A percentile compares a stretch with the other conserved stretches of the same genome.
phyloP scores from a whole-genome alignment of 2,113 vertebrate genomes.

The Piprites chloris region DNA sequence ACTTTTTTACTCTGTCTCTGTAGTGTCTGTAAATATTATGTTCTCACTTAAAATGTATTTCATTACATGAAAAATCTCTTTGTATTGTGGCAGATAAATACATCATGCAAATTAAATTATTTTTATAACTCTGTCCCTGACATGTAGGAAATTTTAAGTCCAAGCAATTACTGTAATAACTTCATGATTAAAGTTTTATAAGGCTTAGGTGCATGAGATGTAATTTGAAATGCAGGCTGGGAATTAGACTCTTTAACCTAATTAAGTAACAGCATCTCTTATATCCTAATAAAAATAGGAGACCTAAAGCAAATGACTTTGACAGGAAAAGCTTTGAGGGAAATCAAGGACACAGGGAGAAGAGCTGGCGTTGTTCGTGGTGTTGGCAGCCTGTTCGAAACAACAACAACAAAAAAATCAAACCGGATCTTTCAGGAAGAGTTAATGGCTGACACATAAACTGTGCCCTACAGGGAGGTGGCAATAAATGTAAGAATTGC shows the following conservation, averaged over 20 bases:
- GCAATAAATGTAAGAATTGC: background rate
- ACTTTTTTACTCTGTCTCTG: background rate
- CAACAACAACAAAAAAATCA: background rate
- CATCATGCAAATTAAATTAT: background rate
- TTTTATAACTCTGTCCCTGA: background rate
- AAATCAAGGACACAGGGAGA: background rate
- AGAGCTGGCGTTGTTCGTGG: background rate
- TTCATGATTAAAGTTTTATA: slow-evolving; percentile 32
- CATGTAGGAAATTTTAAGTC: background rate
- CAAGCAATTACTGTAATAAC: slow-evolving; percentile 19
- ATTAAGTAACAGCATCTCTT: slow-evolving; percentile 39
- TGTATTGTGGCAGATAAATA: background rate
- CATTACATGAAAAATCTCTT: background rate
- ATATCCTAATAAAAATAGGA: slow-evolving; percentile 33
- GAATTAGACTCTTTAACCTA: slow-evolving; percentile 61
- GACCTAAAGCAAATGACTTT: slow-evolving; percentile 27
- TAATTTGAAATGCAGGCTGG: slow-evolving; percentile 29
- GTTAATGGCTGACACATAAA: background rate
- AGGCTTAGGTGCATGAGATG: background rate
- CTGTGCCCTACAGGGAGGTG: background rate
- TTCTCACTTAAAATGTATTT: background rate
- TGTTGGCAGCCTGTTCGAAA: background rate
- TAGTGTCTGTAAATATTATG: background rate
- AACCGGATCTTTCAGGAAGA: background rate
- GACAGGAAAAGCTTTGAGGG: background rate